These are phyloP conservation scores for Cyclopterus lumpus DNA, from an alignment of 2,797 vertebrate species.

Conservation along the genomic window DNA sequence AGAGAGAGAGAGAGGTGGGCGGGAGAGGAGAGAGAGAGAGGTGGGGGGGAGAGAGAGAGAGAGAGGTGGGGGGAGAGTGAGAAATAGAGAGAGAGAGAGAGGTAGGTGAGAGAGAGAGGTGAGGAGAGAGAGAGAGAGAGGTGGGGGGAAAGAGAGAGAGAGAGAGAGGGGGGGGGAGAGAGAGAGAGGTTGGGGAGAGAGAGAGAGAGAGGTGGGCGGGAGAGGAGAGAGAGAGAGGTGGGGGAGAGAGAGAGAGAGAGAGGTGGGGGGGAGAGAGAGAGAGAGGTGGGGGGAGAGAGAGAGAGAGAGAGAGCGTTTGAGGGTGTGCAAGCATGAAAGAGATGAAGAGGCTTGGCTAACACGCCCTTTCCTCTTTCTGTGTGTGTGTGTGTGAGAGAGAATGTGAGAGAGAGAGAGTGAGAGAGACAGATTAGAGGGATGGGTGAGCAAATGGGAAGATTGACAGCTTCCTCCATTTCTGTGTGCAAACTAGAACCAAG, in stretches of 20 bases:
- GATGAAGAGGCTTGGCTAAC: conserved; percentile 18
- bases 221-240: too few relatives aligned
- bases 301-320: background rate
- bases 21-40: too few relatives aligned
- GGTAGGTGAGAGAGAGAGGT: conserved; percentile 9
- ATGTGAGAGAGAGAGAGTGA: background rate
- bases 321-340: conserved; percentile 17
- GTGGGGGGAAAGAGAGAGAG: background rate
- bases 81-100: too few relatives aligned
- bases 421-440: conserved; percentile 8
- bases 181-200: too few relatives aligned
- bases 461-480: conserved; percentile 8
- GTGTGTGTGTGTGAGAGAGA: background rate
- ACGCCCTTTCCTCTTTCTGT: background rate
- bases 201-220: too few relatives aligned
- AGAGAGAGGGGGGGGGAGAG: background rate
- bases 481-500: background rate
- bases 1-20: too few relatives aligned
- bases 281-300: background rate
- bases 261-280: background rate
- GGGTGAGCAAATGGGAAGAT: conserved; percentile 7
- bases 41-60: too few relatives aligned
- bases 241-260: too few relatives aligned
- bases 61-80: too few relatives aligned
- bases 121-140: background rate